Evolutionary conservation across 2,113 vertebrate species (phyloP), one percentile per base, ranked within the genome.

Genomic region (Eptesicus fuscus): DNA sequence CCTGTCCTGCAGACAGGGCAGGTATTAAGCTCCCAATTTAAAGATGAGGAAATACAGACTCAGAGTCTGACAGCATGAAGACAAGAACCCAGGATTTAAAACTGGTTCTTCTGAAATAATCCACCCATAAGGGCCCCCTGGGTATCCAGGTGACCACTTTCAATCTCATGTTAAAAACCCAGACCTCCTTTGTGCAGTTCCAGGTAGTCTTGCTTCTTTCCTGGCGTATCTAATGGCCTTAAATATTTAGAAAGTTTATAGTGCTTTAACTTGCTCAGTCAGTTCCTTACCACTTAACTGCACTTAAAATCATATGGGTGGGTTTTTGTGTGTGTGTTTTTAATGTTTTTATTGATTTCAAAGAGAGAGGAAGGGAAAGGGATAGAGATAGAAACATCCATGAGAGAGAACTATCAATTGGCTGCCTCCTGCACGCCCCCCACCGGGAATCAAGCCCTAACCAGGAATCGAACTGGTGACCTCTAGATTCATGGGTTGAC

Each of bases 261-360:
- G 17, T 95, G 35, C 69, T 94, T 93, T 93, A 63, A 74, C 47
- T 94, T 93, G 25, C 5, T 88, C 69, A 67, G 47, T 90, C 76
- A 78, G 28, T 73, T 92, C 32, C 18, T 42, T 74, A 44, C 42
- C 42, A 79, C 61, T 79, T 56, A 18, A 73, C 53, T 93, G 76
- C 76, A 42, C 47, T 88, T 84, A 63, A 90, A 79, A 53, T 42
- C 86, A 35, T 25, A 37, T 11, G 16, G 1, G 28, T 28, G 61
- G 59, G 59, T 5, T 30, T 25, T 1, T 59, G 56, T 59, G 23
- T 56, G 53, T 82, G 83, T 74, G 37, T 67, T 88, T 82, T 82
- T 30, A 13, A 86, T 44, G 11, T 7, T 42, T 28, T 28, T 59
- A 59, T 59, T 59, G 56, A 59, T 59, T 59, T 59, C 56, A 59